Evolutionary conservation across 1,140 invertebrate species (phyloP).

Genomic region (Drosophila pachea): DNA sequence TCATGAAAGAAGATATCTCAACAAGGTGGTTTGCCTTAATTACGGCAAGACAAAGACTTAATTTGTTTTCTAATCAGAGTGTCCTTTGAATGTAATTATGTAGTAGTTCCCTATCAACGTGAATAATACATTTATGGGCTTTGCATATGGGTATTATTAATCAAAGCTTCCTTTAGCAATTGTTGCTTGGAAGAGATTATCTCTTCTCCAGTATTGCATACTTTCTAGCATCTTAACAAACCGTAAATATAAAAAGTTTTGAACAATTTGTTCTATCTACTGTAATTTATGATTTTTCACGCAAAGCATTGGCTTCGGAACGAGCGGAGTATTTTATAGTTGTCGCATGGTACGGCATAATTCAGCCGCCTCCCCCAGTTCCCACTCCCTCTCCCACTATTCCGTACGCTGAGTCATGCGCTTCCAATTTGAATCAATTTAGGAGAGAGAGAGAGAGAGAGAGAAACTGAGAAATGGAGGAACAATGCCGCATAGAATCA

Average conservation of each 20-base stretch:
- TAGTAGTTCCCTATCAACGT: too few species aligned
- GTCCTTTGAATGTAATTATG: too few species aligned
- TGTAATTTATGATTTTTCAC: constrained; percentile 51
- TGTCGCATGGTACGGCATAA: constrained; percentile 13
- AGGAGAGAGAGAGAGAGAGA: background rate
- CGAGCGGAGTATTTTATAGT: constrained; percentile 24
- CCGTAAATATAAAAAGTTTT: background rate
- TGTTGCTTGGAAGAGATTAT: background rate
- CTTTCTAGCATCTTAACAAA: constrained; percentile 15
- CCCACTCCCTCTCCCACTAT: constrained; percentile 5
- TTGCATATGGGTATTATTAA: background rate
- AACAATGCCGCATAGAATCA: constrained; percentile 59
- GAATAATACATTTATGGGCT: background rate
- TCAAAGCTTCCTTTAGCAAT: background rate
- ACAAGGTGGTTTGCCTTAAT: too few species aligned
- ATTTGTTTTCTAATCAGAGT: background rate
- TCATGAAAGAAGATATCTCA: too few species aligned
- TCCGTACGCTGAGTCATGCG: constrained; percentile 69
- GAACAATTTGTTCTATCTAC: constrained; percentile 11
- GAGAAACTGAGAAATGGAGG: background rate
- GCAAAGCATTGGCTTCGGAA: constrained; percentile 40
- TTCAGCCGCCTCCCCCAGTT: background rate
- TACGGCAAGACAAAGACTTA: too few species aligned
- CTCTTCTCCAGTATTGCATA: constrained; percentile 18
- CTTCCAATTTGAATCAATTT: constrained; percentile 74